Evolutionary conservation across 2,888 invertebrate genomes (phyloP).

Genomic region (Erannis defoliaria): DNA sequence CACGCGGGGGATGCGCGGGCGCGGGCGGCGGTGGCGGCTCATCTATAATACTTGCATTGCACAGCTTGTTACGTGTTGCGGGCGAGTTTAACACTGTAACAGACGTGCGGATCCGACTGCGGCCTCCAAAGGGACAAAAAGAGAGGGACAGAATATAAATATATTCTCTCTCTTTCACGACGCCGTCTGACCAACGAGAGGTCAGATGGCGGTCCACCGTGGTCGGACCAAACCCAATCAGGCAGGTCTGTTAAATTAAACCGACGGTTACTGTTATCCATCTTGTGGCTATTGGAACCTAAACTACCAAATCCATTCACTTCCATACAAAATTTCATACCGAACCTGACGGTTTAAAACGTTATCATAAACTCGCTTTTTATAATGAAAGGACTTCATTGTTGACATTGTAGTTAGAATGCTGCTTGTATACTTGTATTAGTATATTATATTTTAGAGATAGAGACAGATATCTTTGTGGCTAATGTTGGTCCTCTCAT

Average conservation of each 20-base stretch:
- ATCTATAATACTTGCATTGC: slow-evolving; percentile 29
- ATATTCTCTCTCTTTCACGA: too few species aligned
- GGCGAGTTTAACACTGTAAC: slow-evolving; percentile 11
- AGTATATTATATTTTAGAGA: slow-evolving; percentile 1
- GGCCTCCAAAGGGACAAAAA: too few species aligned
- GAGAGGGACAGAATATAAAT: too few species aligned
- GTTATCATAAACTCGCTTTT: slow-evolving; percentile 21
- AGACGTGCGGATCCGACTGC: too few species aligned
- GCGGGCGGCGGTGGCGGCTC: slow-evolving; percentile 38
- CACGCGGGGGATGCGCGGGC: slow-evolving; percentile 42
- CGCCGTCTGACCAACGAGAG: too few species aligned
- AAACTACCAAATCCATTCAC: neutral
- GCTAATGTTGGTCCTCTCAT: slow-evolving; percentile 33
- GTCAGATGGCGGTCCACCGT: too few species aligned
- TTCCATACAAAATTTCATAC: slow-evolving; percentile 15
- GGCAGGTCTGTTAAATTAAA: neutral
- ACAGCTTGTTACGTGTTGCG: slow-evolving; percentile 22
- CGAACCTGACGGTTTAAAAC: slow-evolving; percentile 19
- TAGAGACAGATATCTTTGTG: neutral
- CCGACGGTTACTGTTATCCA: slow-evolving; percentile 15
- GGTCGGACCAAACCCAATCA: too few species aligned
- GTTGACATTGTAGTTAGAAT: neutral
- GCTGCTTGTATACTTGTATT: neutral
- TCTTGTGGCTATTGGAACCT: neutral
- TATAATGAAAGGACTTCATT: slow-evolving; percentile 29